Base-by-base conservation (phyloP, 2,797 vertebrate genomes). In the Poeciliopsis infans region DNA sequence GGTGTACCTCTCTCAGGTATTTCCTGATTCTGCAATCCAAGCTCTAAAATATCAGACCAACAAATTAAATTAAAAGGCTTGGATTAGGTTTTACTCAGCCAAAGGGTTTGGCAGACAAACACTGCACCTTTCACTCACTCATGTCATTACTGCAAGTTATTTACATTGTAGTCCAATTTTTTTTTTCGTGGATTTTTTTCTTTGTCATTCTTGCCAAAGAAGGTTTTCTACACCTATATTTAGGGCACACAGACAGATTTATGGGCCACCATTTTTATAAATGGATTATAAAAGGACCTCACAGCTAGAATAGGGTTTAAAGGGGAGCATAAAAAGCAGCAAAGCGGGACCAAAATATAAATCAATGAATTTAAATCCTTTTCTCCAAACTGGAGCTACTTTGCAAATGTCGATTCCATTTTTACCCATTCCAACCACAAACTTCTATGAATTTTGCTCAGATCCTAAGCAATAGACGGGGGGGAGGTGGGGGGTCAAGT, bases 11-110 rank as follows among this genome's bases (percentile, higher is more conserved):
- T 83, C 86, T 84, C 90, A 90, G 91, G 90, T 94, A 92, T 95
- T 95, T 94, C 93, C 94, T 94, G 93, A 78, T 89, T 73, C 81
- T 79, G 78, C 81, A 86, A 92, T 85, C 88, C 90, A 93, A 91
- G 79, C 86, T 86, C 86, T 92, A 91, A 90, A 93, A 91, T 88
- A 90, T 92, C 86, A 88, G 79, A 81, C 80, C 85, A 83, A 83
- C 79, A 78, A 77, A 80, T 88, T 55, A 83, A 79, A 77, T 93
- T 91, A 88, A 88, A 92, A 85, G 77, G 82, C 80, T 85, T 90
- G 84, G 89, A 89, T 90, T 82, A 57, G 81, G 68, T 90, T 89
- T 89, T 85, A 72, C 91, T 83, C 77, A 82, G 85, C 89, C 90
- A 87, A 79, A 79, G 57, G 82, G 41, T 78, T 89, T 94, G 93